Percentiles rank a stretch among this genome's conserved stretches.
phyloP scores from a whole-genome alignment of 2,888 invertebrate genomes.

The Spialia ferax region DNA sequence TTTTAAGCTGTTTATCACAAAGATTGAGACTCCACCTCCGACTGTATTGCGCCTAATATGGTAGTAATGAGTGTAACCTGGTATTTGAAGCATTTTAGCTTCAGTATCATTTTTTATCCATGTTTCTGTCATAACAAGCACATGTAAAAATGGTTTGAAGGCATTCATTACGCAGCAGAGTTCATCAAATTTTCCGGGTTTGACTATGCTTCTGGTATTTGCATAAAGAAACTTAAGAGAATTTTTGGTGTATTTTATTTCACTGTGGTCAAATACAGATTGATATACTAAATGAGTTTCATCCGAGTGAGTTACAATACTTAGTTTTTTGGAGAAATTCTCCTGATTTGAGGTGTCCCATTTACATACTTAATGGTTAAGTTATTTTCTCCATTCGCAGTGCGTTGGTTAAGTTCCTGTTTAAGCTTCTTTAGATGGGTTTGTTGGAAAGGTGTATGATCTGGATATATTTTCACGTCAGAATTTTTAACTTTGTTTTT shows the following conservation, averaged over 20 bases:
- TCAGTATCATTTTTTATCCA: constrained; percentile 34
- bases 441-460: constrained; percentile 17
- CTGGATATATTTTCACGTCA: neutral
- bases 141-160: neutral
- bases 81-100: constrained; percentile 12
- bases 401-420: neutral
- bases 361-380: constrained; percentile 14
- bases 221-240: constrained; percentile 27
- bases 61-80: constrained; percentile 28
- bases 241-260: neutral
- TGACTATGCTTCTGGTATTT: constrained; percentile 29
- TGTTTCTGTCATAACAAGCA: constrained; percentile 28
- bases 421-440: neutral
- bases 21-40: constrained; percentile 37
- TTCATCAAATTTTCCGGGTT: constrained; percentile 29
- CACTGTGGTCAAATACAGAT: neutral
- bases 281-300: neutral
- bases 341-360: constrained; percentile 1
- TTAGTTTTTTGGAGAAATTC: constrained; percentile 14
- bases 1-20: constrained; percentile 18
- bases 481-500: neutral
- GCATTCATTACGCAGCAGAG: constrained; percentile 24
- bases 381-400: constrained; percentile 5
- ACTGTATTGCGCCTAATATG: neutral
- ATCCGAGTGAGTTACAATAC: neutral